phyloP scores from a whole-genome alignment of 2,888 invertebrate genomes.

The Caenorhabditis sinica region DNA sequence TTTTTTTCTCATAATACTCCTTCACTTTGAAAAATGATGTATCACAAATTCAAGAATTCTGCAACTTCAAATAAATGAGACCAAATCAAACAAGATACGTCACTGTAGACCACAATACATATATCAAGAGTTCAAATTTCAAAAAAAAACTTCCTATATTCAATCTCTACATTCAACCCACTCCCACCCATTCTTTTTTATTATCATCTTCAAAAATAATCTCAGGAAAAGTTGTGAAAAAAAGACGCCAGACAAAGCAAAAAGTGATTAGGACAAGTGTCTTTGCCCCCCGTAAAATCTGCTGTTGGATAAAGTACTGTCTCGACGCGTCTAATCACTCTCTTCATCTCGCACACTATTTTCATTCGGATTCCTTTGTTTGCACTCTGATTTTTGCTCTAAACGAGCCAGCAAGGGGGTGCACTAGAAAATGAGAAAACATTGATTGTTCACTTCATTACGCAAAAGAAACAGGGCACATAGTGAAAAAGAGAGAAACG shows the following conservation, averaged over 20 bases:
- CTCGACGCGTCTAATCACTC: conserved; percentile 22
- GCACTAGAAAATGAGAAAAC: conserved; percentile 46
- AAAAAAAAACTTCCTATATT: neutral
- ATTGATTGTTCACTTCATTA: conserved; percentile 56
- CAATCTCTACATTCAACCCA: neutral
- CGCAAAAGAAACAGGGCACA: conserved; percentile 36
- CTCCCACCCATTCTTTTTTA: too few relatives aligned
- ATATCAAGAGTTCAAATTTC: neutral
- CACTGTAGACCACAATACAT: neutral
- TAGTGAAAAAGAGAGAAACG: neutral
- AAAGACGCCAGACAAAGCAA: conserved; percentile 33
- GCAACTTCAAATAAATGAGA: neutral
- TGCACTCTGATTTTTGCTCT: conserved; percentile 53
- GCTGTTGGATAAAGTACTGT: conserved; percentile 46
- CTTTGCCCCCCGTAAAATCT: conserved; percentile 25
- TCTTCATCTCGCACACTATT: conserved; percentile 12
- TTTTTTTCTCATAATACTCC: neutral
- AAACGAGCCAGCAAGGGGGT: conserved; percentile 22
- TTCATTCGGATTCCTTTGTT: conserved; percentile 28
- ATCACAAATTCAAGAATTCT: neutral
- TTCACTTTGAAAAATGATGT: neutral
- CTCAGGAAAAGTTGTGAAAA: conserved; percentile 28
- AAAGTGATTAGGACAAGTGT: conserved; percentile 44
- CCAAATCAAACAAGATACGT: neutral
- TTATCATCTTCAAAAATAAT: neutral